Evolutionary conservation across 2,797 vertebrate species (phyloP).

Genomic region (Numenius phaeopus): DNA sequence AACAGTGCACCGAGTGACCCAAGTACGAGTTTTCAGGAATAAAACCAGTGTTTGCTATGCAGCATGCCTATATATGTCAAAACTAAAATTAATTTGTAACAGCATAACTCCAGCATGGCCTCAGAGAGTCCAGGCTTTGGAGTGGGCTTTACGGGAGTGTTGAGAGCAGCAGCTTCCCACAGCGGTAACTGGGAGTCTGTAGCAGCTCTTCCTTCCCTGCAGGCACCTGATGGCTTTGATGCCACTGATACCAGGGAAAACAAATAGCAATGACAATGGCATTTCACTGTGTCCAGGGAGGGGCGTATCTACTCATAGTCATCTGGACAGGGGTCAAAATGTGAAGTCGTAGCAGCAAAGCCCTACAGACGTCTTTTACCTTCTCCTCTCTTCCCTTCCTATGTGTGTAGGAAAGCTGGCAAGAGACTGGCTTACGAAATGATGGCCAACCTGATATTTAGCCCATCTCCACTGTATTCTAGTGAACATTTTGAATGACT

Average conservation of each 20-base stretch:
- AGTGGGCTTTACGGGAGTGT: background rate
- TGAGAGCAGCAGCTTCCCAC: background rate
- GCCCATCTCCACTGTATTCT: background rate
- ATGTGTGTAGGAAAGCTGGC: background rate
- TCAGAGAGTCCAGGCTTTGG: background rate
- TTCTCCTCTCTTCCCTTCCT: background rate
- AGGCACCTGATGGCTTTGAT: background rate
- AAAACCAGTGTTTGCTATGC: background rate
- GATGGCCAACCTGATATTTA: background rate
- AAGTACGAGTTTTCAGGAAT: background rate
- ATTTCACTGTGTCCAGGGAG: background rate
- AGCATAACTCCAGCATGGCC: background rate
- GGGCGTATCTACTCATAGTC: background rate
- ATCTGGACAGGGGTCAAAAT: background rate
- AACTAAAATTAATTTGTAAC: background rate
- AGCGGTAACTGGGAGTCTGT: background rate
- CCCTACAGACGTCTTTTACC: background rate
- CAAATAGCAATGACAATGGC: background rate
- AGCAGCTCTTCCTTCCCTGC: background rate
- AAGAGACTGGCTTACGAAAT: background rate
- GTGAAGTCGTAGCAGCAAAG: background rate
- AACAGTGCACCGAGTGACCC: background rate
- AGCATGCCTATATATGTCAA: background rate
- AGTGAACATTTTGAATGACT: background rate
- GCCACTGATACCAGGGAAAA: background rate